phyloP scores from a whole-genome alignment of 2,888 invertebrate species.

The Lissonota sp. region DNA sequence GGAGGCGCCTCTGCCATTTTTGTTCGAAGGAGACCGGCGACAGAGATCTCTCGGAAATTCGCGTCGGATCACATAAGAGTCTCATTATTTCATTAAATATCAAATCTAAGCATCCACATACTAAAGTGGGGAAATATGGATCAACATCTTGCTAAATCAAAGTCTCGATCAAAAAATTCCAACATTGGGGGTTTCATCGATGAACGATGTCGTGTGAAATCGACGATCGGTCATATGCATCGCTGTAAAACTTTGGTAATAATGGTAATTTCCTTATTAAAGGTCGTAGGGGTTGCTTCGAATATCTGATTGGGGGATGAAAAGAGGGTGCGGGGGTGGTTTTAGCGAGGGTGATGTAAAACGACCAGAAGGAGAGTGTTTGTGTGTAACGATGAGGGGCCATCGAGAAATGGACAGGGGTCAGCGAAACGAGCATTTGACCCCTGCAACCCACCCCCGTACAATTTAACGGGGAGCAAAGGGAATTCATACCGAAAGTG shows the following conservation, averaged over 20 bases:
- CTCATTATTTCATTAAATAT: constrained; percentile 72
- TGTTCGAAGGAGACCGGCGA: constrained; percentile 50
- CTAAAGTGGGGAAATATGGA: no score
- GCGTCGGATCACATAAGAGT: constrained; percentile 74
- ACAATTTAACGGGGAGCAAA: constrained; percentile 61
- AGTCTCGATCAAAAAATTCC: no score
- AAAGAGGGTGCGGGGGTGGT: constrained; percentile 62
- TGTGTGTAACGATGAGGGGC: constrained; percentile 45
- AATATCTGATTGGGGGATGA: constrained; percentile 66
- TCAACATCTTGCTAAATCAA: no score
- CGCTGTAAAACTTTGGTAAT: constrained; percentile 79
- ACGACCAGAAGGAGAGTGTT: constrained; percentile 21
- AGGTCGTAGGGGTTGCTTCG: constrained; percentile 60
- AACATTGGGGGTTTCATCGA: no score
- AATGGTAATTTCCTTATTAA: constrained; percentile 83
- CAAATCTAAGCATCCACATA: no score
- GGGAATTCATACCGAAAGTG: constrained; percentile 47
- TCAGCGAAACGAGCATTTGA: constrained; percentile 79
- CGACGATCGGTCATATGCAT: constrained; percentile 71
- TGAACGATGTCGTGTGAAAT: background rate
- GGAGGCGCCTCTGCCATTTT: constrained; percentile 69
- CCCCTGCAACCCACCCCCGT: constrained; percentile 65
- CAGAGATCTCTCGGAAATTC: constrained; percentile 71
- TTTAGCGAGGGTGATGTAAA: constrained; percentile 21
- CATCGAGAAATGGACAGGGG: constrained; percentile 68